Evolutionary conservation across 2,113 vertebrate species (phyloP), one percentile per base, ranked within the genome.

Genomic region (Pelecanus crispus): DNA sequence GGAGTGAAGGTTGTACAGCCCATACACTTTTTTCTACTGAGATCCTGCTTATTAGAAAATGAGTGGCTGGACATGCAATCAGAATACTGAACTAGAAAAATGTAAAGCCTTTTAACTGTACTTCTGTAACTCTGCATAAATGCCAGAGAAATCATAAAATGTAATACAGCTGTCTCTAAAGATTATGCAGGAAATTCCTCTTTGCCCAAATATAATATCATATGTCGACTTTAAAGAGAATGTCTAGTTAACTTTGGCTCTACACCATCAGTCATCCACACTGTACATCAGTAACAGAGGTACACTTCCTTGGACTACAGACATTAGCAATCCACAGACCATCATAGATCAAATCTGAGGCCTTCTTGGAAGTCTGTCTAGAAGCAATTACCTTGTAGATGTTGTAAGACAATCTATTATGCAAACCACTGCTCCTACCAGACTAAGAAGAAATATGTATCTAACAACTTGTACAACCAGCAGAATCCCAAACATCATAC

Each of bases 171-270:
- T 70, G 44, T 73, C 92, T 82, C 31, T 55, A 73, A 73, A 86
- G 93, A 85, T 86, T 83, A 83, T 38, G 47, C 79, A 82, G 66
- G 81, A 82, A 96, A 90, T 88, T 86, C 81, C 66, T 95, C 87
- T 87, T 80, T 77, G 49, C 32, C 45, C 70, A 88, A 45, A 80
- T 81, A 67, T 13, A 80, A 40, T 73, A 67, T 70, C 29, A 0
- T 34, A n/a, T 38, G 85, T 88, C 5, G 2, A 63, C 29, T 86
- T 83, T 86, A 50, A 92, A 71, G 88, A 86, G 82, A 81, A 83
- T 2, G 25, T 81, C 71, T 53, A 3, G n/a, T 94, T 96, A 65
- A 90, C 74, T 90, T 42, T 62, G 49, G 71, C 70, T 77, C 90
- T 53, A 45, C 59, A 90, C 67, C 79, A 92, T 85, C 88, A 83